Evolutionary conservation across 92 coral and sea anemone genomes (phyloP).

Genomic region (Heliopora coerulea): DNA sequence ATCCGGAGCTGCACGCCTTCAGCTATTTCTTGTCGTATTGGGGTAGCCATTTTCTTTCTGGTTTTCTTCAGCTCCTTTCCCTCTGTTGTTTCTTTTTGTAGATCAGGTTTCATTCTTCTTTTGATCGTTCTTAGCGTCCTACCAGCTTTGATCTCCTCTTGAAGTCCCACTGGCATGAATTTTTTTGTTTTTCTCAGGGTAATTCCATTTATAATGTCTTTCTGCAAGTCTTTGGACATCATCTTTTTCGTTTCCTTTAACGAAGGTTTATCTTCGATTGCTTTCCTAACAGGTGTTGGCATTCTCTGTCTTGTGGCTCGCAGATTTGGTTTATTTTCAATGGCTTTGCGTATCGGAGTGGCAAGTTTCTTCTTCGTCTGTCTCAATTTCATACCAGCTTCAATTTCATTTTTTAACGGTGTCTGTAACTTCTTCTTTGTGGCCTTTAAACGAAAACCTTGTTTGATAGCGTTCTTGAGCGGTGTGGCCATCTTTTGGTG

Average conservation of each 20-base stretch:
- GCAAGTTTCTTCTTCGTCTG: conserved; percentile 56
- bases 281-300: conserved; percentile 62
- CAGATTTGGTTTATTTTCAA: conserved; percentile 46
- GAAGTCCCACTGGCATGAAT: conserved; percentile 55
- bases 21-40: conserved; percentile 56
- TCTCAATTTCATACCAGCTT: conserved; percentile 48
- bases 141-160: conserved; percentile 55
- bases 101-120: conserved; percentile 56
- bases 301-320: conserved; percentile 59
- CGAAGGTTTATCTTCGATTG: conserved; percentile 49
- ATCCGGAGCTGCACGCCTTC: conserved; percentile 47
- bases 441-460: conserved; percentile 50
- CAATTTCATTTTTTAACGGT: conserved; percentile 59
- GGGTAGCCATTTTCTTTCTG: conserved; percentile 59
- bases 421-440: conserved; percentile 65
- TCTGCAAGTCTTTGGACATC: conserved; percentile 51
- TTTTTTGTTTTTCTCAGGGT: conserved; percentile 56
- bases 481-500: conserved; percentile 67
- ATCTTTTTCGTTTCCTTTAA: conserved; percentile 59
- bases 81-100: conserved; percentile 48
- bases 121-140: conserved; percentile 59
- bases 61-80: conserved; percentile 27
- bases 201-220: conserved; percentile 60
- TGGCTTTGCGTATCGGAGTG: conserved; percentile 59
- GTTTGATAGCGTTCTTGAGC: conserved; percentile 52